A percentile compares a stretch with the other conserved stretches of the same genome.
phyloP scores from a whole-genome alignment of 2,113 vertebrate species.

The Gnathonemus longibarbis region DNA sequence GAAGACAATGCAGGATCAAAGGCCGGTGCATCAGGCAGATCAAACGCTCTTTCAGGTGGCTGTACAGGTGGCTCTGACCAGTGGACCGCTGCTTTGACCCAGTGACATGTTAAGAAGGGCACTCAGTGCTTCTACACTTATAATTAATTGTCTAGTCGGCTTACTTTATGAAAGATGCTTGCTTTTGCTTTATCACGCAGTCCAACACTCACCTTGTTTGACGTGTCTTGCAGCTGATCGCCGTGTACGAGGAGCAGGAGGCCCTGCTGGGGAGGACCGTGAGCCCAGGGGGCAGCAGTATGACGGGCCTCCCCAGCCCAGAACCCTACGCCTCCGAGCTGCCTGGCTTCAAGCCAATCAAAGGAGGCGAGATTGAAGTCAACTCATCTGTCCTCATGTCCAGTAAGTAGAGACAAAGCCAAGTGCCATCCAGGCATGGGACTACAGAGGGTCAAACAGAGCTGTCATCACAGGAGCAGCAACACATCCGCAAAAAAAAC shows the following conservation, averaged over 20 bases:
- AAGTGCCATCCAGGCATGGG: background rate
- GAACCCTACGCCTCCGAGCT: constrained; percentile 78
- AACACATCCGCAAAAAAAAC: background rate
- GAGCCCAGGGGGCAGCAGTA: constrained; percentile 41
- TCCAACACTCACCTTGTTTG: background rate
- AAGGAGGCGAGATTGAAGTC: constrained; percentile 93
- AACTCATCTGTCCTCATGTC: constrained; percentile 83
- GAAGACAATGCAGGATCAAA: background rate
- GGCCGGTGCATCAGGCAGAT: background rate
- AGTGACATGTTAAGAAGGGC: background rate
- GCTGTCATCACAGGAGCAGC: background rate
- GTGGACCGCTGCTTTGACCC: background rate
- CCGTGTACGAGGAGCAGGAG: constrained; percentile 90
- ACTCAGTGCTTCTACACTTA: background rate
- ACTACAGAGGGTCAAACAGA: background rate
- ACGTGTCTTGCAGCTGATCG: constrained; percentile 73
- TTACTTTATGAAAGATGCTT: background rate
- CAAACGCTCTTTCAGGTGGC: background rate
- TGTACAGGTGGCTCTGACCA: background rate
- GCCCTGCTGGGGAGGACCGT: constrained; percentile 60
- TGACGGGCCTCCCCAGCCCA: constrained; percentile 63
- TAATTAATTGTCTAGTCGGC: background rate
- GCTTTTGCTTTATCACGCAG: too few species aligned
- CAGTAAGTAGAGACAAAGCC: constrained; percentile 61
- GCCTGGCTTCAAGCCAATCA: constrained; percentile 76